A percentile compares a stretch with the other conserved stretches of the same genome.
Conservation (phyloP, 1,140 invertebrate genomes). For the Neotoxoptera formosana region DNA sequence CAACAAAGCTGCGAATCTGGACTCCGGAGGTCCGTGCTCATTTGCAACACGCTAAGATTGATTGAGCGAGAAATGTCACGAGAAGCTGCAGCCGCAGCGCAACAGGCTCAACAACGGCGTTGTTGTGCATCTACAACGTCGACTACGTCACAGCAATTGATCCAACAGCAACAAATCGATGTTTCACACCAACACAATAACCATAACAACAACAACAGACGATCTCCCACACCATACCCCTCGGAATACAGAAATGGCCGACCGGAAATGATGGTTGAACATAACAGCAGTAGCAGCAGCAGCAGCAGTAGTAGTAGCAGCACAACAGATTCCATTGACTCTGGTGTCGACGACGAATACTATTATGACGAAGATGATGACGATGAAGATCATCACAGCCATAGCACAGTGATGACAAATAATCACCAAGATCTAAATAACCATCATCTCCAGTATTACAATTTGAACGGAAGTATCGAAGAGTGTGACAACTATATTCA, state of each 20-base stretch:
- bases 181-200: constrained; percentile 63
- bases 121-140: constrained; percentile 55
- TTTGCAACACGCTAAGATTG: constrained; percentile 90
- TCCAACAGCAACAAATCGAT: constrained; percentile 66
- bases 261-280: constrained; percentile 59
- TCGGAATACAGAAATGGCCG: constrained; percentile 65
- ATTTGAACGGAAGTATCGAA: constrained; percentile 15
- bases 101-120: constrained; percentile 60
- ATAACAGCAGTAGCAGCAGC: constrained; percentile 49
- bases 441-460: constrained; percentile 6
- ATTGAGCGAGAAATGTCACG: constrained; percentile 90
- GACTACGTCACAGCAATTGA: constrained; percentile 14
- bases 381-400: background rate
- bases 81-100: constrained; percentile 67
- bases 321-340: constrained; percentile 46
- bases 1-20: constrained; percentile 88
- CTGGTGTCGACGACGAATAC: constrained; percentile 29
- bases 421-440: background rate
- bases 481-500: constrained; percentile 1
- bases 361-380: constrained; percentile 43
- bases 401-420: background rate
- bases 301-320: constrained; percentile 54
- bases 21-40: constrained; percentile 89
- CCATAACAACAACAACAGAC: constrained; percentile 59
- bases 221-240: constrained; percentile 64